These are phyloP conservation scores for Bruchidius siliquastri DNA, from an alignment of 2,888 invertebrate species.

Conservation along the genomic window DNA sequence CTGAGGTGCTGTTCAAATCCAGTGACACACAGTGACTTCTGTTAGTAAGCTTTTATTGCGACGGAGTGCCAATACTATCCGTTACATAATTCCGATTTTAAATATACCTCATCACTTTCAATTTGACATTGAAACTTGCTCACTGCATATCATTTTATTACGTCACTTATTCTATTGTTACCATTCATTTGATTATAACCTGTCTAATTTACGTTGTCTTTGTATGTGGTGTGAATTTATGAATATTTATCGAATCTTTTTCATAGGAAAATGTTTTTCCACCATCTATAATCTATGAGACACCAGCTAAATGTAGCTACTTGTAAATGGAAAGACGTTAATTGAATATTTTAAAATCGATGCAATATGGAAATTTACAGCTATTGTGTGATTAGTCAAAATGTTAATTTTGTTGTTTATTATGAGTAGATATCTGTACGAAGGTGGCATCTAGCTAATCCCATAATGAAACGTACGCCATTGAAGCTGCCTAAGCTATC, in stretches of 20 bases:
- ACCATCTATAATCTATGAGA: not conserved
- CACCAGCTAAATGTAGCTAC: not conserved
- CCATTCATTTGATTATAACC: not conserved
- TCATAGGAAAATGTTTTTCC: not conserved
- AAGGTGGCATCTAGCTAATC: too few relatives aligned
- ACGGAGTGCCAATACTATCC: too few relatives aligned
- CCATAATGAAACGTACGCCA: too few relatives aligned
- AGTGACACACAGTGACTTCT: too few relatives aligned
- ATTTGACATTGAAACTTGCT: too few relatives aligned
- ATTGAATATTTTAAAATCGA: not conserved
- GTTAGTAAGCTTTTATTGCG: too few relatives aligned
- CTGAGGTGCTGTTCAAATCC: too few relatives aligned
- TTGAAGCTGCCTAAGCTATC: too few relatives aligned
- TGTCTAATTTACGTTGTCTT: not conserved
- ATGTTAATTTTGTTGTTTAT: not conserved
- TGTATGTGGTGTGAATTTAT: not conserved
- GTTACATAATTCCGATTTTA: too few relatives aligned
- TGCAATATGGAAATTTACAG: not conserved
- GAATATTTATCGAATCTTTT: not conserved
- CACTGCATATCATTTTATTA: not conserved
- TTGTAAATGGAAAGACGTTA: not conserved
- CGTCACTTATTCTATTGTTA: not conserved
- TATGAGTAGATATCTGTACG: too few relatives aligned
- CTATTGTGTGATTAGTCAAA: not conserved
- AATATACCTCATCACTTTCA: too few relatives aligned